These are phyloP conservation scores for Eurois occulta DNA, from an alignment of 2,888 invertebrate genomes.

Conservation along the genomic window DNA sequence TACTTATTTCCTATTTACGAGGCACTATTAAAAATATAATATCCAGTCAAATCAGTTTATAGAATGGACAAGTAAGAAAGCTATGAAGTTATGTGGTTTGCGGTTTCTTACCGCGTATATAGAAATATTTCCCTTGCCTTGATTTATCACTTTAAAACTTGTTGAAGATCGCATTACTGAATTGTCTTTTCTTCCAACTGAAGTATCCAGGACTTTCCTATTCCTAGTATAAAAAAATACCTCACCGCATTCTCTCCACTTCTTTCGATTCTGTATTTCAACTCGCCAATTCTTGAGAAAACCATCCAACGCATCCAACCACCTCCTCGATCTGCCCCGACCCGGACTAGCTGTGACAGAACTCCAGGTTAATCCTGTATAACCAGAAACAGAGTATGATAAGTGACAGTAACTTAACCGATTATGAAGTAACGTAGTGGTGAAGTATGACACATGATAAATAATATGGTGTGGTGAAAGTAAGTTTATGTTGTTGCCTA, in stretches of 20 bases:
- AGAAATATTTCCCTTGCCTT: constrained; percentile 50
- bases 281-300: no score
- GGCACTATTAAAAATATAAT: constrained; percentile 33
- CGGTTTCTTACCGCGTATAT: constrained; percentile 56
- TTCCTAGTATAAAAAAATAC: neutral
- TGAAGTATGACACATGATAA: constrained; percentile 34
- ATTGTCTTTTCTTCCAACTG: neutral
- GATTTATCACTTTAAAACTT: constrained; percentile 11
- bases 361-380: neutral
- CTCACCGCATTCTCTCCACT: neutral
- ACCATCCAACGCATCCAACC: neutral
- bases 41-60: constrained; percentile 47
- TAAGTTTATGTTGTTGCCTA: constrained; percentile 31
- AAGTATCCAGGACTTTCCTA: neutral
- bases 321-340: neutral
- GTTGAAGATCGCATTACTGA: constrained; percentile 17
- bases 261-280: neutral
- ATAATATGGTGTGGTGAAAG: constrained; percentile 60
- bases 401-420: neutral
- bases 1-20: constrained; percentile 47
- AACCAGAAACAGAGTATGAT: neutral
- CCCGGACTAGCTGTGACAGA: neutral
- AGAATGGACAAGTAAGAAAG: constrained; percentile 45
- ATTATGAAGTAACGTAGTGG: constrained; percentile 6
- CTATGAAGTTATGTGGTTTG: constrained; percentile 62